Evolutionary conservation across 2,888 invertebrate species (phyloP).

Genomic region (Macaria liturata): DNA sequence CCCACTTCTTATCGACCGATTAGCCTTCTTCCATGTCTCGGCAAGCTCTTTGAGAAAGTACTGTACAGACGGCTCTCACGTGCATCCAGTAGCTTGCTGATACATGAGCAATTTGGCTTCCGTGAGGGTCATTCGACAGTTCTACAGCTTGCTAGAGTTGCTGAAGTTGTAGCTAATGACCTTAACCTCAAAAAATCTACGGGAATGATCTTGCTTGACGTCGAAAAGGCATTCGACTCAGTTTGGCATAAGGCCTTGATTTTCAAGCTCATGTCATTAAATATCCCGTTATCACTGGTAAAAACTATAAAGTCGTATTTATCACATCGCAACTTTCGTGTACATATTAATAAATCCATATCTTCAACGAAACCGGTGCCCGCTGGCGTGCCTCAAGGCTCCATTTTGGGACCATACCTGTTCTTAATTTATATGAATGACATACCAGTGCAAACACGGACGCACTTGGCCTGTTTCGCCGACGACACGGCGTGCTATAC

Average conservation of each 20-base stretch:
- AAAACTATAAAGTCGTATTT: too few relatives aligned
- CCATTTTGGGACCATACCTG: not conserved
- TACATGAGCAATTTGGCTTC: conserved; percentile 15
- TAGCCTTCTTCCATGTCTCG: conserved; percentile 5
- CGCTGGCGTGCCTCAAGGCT: not conserved
- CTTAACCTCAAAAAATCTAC: conserved; percentile 7
- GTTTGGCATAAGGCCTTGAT: too few relatives aligned
- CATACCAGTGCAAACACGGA: conserved; percentile 7
- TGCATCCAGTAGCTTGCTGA: not conserved
- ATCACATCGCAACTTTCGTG: not conserved
- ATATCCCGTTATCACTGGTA: too few relatives aligned
- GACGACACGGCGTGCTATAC: conserved; percentile 7
- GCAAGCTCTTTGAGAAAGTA: conserved; percentile 14
- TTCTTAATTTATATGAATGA: not conserved
- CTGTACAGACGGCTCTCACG: conserved; percentile 1
- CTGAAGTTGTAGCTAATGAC: conserved; percentile 5
- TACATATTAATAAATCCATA: not conserved
- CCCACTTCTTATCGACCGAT: conserved; percentile 10
- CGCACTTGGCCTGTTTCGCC: conserved; percentile 8
- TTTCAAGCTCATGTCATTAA: too few relatives aligned
- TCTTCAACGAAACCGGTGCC: not conserved
- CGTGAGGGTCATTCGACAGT: conserved; percentile 8
- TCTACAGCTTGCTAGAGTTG: conserved; percentile 8
- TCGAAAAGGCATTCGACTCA: too few relatives aligned
- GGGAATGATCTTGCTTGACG: not conserved